Conservation (phyloP, 2,113 vertebrate species). For the Anhinga anhinga region DNA sequence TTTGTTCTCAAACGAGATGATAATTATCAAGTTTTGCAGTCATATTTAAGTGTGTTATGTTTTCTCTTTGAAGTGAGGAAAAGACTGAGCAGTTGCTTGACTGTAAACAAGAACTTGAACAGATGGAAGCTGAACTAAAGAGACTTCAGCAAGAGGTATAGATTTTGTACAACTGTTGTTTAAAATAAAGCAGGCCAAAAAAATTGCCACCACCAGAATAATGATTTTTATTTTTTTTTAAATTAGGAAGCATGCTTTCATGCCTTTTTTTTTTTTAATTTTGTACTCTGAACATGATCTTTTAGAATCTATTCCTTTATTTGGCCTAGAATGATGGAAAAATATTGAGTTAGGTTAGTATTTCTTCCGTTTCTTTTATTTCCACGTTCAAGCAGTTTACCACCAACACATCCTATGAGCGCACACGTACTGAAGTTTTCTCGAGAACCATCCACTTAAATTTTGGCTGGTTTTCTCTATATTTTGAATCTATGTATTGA, state of each 20-base stretch:
- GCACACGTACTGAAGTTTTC: background rate
- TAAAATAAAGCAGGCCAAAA: background rate
- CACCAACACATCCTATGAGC: too few species aligned
- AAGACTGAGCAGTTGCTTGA: conserved; percentile 97
- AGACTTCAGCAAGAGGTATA: conserved; percentile 93
- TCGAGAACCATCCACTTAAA: background rate
- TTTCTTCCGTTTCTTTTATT: background rate
- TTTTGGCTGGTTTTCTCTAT: background rate
- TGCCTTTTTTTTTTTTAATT: background rate
- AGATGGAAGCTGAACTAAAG: conserved; percentile 89
- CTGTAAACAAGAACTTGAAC: conserved; percentile 93
- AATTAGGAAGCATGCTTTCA: background rate
- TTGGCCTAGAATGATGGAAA: background rate
- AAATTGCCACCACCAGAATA: too few species aligned
- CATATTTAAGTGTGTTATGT: background rate
- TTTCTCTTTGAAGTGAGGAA: conserved; percentile 83
- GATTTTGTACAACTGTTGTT: background rate
- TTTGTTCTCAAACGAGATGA: background rate
- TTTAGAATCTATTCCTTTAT: background rate
- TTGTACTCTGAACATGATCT: background rate
- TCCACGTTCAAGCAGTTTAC: background rate
- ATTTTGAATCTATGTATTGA: background rate
- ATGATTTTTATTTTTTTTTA: background rate
- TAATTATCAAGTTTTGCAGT: background rate
- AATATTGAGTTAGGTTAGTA: background rate